Evolutionary conservation across 2,888 invertebrate species (phyloP).

Genomic region (Aleiodes leptofemur): DNA sequence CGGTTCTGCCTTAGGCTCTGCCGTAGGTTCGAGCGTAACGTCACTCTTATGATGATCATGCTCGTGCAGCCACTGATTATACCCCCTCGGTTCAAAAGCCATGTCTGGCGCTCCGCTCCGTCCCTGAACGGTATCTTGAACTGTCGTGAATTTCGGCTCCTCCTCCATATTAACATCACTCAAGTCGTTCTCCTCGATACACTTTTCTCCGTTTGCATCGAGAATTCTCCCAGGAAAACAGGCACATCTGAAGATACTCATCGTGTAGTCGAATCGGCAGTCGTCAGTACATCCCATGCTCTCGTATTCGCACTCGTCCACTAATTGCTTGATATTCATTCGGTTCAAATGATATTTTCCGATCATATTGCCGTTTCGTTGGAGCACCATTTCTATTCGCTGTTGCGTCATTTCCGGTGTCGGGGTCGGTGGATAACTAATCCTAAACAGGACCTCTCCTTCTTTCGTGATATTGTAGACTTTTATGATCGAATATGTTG

Average conservation of each 20-base stretch:
- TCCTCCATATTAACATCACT: constrained; percentile 64
- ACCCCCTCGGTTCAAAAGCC: constrained; percentile 54
- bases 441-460: constrained; percentile 69
- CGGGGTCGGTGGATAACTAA: constrained; percentile 65
- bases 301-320: constrained; percentile 82
- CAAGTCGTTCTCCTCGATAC: constrained; percentile 68
- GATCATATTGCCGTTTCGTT: constrained; percentile 62
- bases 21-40: constrained; percentile 59
- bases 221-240: constrained; percentile 80
- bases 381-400: constrained; percentile 64
- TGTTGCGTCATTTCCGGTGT: constrained; percentile 64
- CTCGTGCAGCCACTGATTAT: constrained; percentile 58
- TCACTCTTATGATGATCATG: constrained; percentile 48
- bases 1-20: constrained; percentile 51
- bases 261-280: constrained; percentile 81
- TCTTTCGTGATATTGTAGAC: constrained; percentile 67
- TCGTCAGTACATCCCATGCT: constrained; percentile 82
- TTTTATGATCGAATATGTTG: constrained; percentile 61
- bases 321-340: constrained; percentile 69
- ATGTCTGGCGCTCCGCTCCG: constrained; percentile 63
- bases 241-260: constrained; percentile 81
- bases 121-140: constrained; percentile 65
- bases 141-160: constrained; percentile 57
- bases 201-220: constrained; percentile 75
- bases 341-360: constrained; percentile 67